Conservation (phyloP, 2,797 vertebrate species). For the Ara ararauna region DNA sequence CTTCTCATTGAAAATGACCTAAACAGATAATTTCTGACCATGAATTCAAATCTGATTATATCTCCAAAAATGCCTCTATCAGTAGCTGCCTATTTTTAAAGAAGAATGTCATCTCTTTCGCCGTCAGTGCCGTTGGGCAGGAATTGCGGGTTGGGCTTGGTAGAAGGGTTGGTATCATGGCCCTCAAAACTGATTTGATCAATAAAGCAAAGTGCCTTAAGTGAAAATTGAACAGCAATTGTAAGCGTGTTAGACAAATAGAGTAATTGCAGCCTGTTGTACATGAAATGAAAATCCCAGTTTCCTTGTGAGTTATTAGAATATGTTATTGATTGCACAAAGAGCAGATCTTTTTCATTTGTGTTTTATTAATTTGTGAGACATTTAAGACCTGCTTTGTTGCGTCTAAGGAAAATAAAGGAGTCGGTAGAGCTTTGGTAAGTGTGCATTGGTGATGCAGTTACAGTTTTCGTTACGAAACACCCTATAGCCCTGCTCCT, state of each 20-base stretch:
- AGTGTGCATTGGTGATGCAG: background rate
- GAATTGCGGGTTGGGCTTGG: background rate
- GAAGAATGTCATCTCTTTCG: background rate
- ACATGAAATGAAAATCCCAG: slow-evolving; percentile 48
- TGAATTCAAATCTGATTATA: background rate
- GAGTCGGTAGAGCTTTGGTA: background rate
- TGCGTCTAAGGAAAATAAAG: background rate
- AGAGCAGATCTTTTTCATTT: slow-evolving; percentile 33
- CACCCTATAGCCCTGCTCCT: background rate
- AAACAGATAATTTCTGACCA: background rate
- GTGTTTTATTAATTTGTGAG: slow-evolving; percentile 38
- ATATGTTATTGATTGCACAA: slow-evolving; percentile 49
- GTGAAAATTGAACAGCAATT: slow-evolving; percentile 45
- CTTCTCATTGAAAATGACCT: background rate
- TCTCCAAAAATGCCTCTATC: background rate
- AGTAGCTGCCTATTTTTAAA: background rate
- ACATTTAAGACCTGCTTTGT: background rate
- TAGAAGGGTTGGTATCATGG: slow-evolving; percentile 9
- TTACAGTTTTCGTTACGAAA: background rate
- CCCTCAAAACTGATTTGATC: slow-evolving; percentile 50
- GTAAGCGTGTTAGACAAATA: slow-evolving; percentile 39
- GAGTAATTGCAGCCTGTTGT: slow-evolving; percentile 51
- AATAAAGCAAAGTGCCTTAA: slow-evolving; percentile 65
- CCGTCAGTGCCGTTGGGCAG: background rate
- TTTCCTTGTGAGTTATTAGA: slow-evolving; percentile 58